Conservation (phyloP, 2,888 invertebrate species). For the Aethes cnicana region DNA sequence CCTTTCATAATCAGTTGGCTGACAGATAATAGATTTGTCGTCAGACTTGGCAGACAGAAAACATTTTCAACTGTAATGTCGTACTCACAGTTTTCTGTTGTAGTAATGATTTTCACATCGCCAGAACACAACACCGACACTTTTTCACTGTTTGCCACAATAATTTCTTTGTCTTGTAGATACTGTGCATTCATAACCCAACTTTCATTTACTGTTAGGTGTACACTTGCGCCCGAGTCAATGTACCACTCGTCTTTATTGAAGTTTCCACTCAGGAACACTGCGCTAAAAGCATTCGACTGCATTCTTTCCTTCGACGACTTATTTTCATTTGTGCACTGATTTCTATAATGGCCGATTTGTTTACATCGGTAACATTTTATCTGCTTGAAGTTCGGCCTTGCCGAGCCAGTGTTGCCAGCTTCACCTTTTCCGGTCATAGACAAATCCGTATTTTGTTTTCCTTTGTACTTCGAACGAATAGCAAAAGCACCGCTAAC, state of each 20-base stretch:
- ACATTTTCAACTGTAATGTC: slow-evolving; percentile 15
- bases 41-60: slow-evolving; percentile 16
- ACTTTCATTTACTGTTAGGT: background rate
- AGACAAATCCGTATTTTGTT: no score
- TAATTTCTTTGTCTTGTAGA: slow-evolving; percentile 23
- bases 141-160: slow-evolving; percentile 31
- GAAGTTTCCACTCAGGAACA: slow-evolving; percentile 15
- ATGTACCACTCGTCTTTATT: slow-evolving; percentile 16
- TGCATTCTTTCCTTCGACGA: slow-evolving; percentile 6
- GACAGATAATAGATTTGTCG: slow-evolving; percentile 26
- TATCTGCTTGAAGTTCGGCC: no score
- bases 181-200: background rate
- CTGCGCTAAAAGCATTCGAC: slow-evolving; percentile 19
- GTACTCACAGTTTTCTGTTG: slow-evolving; percentile 10
- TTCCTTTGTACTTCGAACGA: no score
- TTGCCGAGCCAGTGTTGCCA: no score
- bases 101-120: slow-evolving; percentile 16
- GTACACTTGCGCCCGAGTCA: slow-evolving; percentile 10
- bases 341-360: slow-evolving; percentile 22
- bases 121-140: slow-evolving; percentile 23
- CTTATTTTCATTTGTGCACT: no score
- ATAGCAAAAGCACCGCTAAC: no score
- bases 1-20: slow-evolving; percentile 29
- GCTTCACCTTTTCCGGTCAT: no score
- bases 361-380: slow-evolving; percentile 25